These are phyloP conservation scores for Polietes domitor DNA, from an alignment of 2,888 invertebrate genomes.

Conservation along the genomic window DNA sequence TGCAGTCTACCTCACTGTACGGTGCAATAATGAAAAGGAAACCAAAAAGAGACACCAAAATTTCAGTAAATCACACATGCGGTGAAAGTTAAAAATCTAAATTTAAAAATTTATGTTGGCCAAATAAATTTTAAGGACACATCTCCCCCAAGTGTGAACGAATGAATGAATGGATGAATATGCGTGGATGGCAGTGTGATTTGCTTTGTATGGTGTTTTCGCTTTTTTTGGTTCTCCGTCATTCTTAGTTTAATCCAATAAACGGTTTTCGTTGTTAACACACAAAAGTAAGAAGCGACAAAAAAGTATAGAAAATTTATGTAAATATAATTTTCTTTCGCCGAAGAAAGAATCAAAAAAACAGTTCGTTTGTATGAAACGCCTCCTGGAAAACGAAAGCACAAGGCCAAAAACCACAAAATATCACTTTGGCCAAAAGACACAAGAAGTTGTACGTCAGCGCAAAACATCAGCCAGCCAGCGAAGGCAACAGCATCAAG, in stretches of 20 bases:
- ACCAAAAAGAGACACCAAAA: constrained; percentile 18
- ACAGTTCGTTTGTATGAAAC: constrained; percentile 1
- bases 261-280: constrained; percentile 21
- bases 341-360: not conserved
- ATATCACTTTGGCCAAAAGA: not conserved
- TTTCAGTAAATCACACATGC: constrained; percentile 20
- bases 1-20: constrained; percentile 19
- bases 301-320: constrained; percentile 44
- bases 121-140: constrained; percentile 8
- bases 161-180: not conserved
- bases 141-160: not conserved
- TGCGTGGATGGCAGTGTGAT: not conserved
- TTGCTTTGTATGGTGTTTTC: not conserved
- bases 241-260: constrained; percentile 30
- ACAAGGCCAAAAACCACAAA: not conserved
- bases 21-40: constrained; percentile 16
- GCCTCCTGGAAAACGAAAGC: not conserved
- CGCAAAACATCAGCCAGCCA: constrained; percentile 2
- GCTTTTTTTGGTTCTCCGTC: not conserved
- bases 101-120: constrained; percentile 9
- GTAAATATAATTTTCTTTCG: constrained; percentile 37
- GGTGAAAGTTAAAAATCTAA: constrained; percentile 28
- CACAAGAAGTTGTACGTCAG: constrained; percentile 10
- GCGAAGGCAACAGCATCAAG: constrained; percentile 14
- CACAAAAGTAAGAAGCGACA: not conserved